Evolutionary conservation across 35 echinoderm and acorn worm species (phyloP), one percentile per base, ranked within the genome.

Genomic region (Chiridota heheva): DNA sequence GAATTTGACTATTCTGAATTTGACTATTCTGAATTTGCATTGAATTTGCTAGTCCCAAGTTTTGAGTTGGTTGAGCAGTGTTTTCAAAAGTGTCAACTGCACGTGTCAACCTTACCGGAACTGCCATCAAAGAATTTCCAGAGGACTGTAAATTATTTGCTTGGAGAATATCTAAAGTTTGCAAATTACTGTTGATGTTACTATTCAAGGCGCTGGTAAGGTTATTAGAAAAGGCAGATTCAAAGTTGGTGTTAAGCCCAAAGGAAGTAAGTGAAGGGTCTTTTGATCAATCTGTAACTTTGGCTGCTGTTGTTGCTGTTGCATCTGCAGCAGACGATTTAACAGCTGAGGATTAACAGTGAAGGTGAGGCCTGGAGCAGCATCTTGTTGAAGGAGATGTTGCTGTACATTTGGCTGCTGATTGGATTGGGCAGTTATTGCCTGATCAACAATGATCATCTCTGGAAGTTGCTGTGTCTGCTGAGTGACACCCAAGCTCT

Each of bases 241-340:
- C n/a, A n/a, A n/a, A n/a, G n/a, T n/a, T n/a, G n/a, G n/a, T n/a
- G n/a, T n/a, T n/a, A n/a, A n/a, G n/a, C n/a, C n/a, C n/a, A n/a
- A 20, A 17, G 34, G 30, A 59, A 27, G 26, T 34, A 20, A 2
- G 38, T 82, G 61, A 61, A 10, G 27, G 39, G 42, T 18, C 44
- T 33, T 34, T 30, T 29, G 0, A 47, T 5, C 34, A 12, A 34
- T 17, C 10, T 56, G 0, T 7, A 24, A 40, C 12, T 27, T 36
- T 68, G 78, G 17, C 62, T 77, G 83, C n/a, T 77, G 34, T 42
- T 77, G 83, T 39, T 78, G 58, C 51, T 40, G 48, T 32, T 88
- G 86, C n/a, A 40, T 36, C 45, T 82, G 87, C 46, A 84, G 78
- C 61, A 84, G 72, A 60, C 78, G 87, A 10, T 55, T 31, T 24